Conservation (phyloP, 2,797 vertebrate species). For the Prunella strophiata region DNA sequence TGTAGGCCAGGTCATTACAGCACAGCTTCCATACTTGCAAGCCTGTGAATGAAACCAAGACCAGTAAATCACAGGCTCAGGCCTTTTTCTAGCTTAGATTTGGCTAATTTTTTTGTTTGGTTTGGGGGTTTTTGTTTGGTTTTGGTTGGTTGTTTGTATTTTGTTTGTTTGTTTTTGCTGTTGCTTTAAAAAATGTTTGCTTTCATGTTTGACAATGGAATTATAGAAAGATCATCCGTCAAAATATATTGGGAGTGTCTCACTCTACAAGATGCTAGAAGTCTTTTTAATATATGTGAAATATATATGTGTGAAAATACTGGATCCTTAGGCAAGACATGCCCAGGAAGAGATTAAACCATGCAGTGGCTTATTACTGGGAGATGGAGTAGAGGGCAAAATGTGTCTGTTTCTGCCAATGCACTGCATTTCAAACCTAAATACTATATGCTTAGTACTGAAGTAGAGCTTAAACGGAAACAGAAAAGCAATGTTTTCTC, state of each 20-base stretch:
- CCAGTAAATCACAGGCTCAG: background rate
- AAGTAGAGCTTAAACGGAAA: constrained; percentile 10
- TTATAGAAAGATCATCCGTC: background rate
- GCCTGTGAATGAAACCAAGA: background rate
- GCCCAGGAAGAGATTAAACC: background rate
- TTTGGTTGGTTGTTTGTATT: background rate
- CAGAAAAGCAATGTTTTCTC: background rate
- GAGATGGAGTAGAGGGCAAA: background rate
- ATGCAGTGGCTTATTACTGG: background rate
- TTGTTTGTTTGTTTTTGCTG: background rate
- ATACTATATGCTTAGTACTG: background rate
- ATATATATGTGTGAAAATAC: background rate
- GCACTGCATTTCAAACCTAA: background rate
- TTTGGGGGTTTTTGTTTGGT: background rate
- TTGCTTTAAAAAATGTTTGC: background rate
- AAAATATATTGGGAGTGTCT: background rate
- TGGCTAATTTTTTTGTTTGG: background rate
- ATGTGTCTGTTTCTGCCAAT: background rate
- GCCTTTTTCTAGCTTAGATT: background rate
- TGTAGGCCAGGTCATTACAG: background rate
- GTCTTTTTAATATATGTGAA: background rate
- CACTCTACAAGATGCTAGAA: background rate
- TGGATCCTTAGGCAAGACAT: background rate
- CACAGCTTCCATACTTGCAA: background rate
- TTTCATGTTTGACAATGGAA: background rate